Evolutionary conservation across 2,113 vertebrate species (phyloP).

Genomic region (Toxotes jaculatrix): DNA sequence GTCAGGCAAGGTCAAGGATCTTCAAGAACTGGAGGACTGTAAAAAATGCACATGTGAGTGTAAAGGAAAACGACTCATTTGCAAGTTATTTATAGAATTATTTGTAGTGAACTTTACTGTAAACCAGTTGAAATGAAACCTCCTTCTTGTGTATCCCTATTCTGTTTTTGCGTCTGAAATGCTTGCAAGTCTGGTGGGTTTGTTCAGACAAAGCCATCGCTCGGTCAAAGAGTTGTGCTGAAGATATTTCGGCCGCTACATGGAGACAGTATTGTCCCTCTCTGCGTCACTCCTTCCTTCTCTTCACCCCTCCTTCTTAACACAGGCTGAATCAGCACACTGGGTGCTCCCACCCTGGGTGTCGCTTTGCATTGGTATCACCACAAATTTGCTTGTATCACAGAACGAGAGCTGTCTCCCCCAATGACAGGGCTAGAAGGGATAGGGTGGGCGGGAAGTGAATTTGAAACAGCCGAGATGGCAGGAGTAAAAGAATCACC

Average conservation of each 20-base stretch:
- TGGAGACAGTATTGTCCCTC: slow-evolving; percentile 43
- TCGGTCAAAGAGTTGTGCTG: slow-evolving; percentile 5
- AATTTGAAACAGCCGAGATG: slow-evolving; percentile 57
- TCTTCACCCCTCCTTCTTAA: slow-evolving; percentile 35
- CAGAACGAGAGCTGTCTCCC: slow-evolving; percentile 42
- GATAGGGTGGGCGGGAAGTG: slow-evolving; percentile 41
- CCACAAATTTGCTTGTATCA: slow-evolving; percentile 36
- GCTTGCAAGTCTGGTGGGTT: not conserved
- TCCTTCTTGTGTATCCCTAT: not conserved
- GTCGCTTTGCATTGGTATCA: not conserved
- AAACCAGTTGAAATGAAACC: slow-evolving; percentile 14
- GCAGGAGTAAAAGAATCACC: slow-evolving; percentile 47
- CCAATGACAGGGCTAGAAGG: slow-evolving; percentile 47
- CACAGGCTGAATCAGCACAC: slow-evolving; percentile 71
- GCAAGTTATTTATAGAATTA: slow-evolving; percentile 44
- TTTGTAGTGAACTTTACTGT: slow-evolving; percentile 20
- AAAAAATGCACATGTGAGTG: slow-evolving; percentile 37
- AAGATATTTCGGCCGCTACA: slow-evolving; percentile 36
- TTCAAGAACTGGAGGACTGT: slow-evolving; percentile 36
- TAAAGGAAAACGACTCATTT: slow-evolving; percentile 47
- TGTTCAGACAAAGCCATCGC: slow-evolving; percentile 20
- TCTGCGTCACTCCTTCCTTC: slow-evolving; percentile 41
- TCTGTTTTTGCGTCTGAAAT: slow-evolving; percentile 33
- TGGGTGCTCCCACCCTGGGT: not conserved
- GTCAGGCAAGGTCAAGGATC: slow-evolving; percentile 66